Evolutionary conservation across 2,797 vertebrate species (phyloP), one percentile per base, ranked within the genome.

Genomic region (Hozukius guyotensis): DNA sequence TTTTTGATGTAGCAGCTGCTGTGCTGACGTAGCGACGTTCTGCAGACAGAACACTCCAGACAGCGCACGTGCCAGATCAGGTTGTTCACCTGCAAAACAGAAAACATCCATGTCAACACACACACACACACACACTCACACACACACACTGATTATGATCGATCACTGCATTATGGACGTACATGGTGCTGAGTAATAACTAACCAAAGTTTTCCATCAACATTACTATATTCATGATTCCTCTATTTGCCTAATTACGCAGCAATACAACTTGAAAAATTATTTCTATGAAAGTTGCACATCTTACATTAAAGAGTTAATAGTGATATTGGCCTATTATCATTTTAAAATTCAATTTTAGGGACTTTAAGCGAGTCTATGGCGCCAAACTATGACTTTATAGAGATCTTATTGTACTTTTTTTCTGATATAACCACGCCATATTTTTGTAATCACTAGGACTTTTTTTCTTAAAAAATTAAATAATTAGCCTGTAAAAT

Each of bases 1-100:
- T 99, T 98, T 95, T 99, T 99, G 93, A 99, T 98, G 96, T 99
- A 99, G 96, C 98, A 99, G 97, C 98, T 99, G 97, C 95, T 97
- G 95, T 99, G 98, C 91, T 98, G 97, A 87, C 98, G 96, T 80
- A 99, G 94, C 36, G 98, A 98, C 63, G 97, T 97, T 88, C 98
- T 96, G 94, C 98, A 99, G 60, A 99, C 98, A 0, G 97, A 99
- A 78, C 98, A 99, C 94, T 98, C 97, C 88, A 99, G 96, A 91
- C 98, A 99, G 83, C 98, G 96, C 93, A 98, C 97, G 95, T 99
- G 98, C 98, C 98, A 99, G 92, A 98, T 99, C 93, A 99, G 95
- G 95, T 99, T 98, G 95, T 99, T 99, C 94, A 99, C 98, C 98
- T 99, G 96, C 88, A 29, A 22, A 78, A 78, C 13, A 84, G 46